A percentile compares a stretch with the other conserved stretches of the same genome.
phyloP scores from a whole-genome alignment of 1,140 invertebrate species.

The Ditylenchus dipsaci region DNA sequence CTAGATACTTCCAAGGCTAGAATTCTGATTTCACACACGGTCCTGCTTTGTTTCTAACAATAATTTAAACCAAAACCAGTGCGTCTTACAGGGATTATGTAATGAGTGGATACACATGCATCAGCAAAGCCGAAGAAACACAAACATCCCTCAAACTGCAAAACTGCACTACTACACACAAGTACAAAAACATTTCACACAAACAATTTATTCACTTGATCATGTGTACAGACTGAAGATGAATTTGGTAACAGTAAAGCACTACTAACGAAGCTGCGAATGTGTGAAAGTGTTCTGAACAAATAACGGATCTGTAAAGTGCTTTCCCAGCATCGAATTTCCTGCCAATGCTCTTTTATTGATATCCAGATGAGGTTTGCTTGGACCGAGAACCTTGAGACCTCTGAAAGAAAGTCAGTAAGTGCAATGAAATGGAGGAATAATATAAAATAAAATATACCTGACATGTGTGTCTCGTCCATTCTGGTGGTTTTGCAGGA shows the following conservation, averaged over 20 bases:
- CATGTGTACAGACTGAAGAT: no score
- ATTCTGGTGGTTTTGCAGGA: slow-evolving; percentile 85
- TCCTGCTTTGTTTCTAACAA: no score
- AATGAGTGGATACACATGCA: no score
- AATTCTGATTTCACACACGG: no score
- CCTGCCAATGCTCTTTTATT: slow-evolving; percentile 15
- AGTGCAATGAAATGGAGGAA: background rate
- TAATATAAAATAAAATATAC: slow-evolving; percentile 57
- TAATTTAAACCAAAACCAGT: no score
- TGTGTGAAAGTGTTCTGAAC: slow-evolving; percentile 12
- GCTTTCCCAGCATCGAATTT: slow-evolving; percentile 9
- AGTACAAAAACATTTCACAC: no score
- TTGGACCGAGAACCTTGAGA: slow-evolving; percentile 23
- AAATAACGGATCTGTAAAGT: slow-evolving; percentile 12
- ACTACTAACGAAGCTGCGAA: slow-evolving; percentile 3
- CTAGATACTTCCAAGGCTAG: no score
- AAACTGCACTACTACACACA: no score
- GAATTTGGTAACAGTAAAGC: background rate
- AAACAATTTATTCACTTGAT: no score
- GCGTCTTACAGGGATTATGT: no score
- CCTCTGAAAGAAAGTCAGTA: slow-evolving; percentile 18
- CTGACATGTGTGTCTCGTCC: slow-evolving; percentile 91
- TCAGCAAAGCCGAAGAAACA: no score
- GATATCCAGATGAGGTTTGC: slow-evolving; percentile 18
- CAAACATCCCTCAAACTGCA: no score